Base-by-base conservation (phyloP, 2,888 invertebrate species). In the Diabrotica balteata region DNA sequence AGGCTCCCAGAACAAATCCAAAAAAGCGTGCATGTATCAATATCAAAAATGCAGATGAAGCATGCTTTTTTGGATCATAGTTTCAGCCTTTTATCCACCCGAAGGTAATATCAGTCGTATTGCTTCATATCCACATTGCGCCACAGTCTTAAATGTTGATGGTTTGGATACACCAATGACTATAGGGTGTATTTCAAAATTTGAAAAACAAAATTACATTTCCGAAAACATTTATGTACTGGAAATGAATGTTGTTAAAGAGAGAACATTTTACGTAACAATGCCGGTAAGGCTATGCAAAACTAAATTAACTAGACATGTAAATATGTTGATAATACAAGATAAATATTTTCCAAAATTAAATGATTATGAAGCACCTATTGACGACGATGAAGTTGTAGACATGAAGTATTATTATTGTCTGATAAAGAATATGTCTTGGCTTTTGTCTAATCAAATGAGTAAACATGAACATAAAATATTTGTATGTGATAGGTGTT, bases 41-140 rank as follows among this genome's bases (percentile, higher is more conserved):
- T 70, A 71, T 78, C 0, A 57, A 74, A 51, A 78, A 76, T 66
- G 8, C 66, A 11, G 77, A 77, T 66, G 46, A 68, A 45, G 59
- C 66, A 8, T 76, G 77, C 65, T 78, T 78, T 69, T 65, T 8
- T 78, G 76, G 75, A 63, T 75, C 42, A 67, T 78, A 47, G 60
- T 75, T 11, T 67, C 75, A 57, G 73, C 74, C 52, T 52, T 78
- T 22, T 67, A 69, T 58, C 73, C 74, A 5, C 66, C 67, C 9
- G 50, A 66, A 47, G 45, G 10, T n/a, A 7, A 76, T 61, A 8
- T 52, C 17, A 54, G 74, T 46, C 53, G 69, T 45, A 32, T 66
- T n/a, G 43, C 53, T 8, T 67, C 65, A 45, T 77, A 76, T 67
- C 73, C 74, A 22, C 55, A 74, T 51, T 75, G 70, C 64, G 62